Evolutionary conservation across 2,888 invertebrate species (phyloP).

Genomic region (Mechanitis mazaeus): DNA sequence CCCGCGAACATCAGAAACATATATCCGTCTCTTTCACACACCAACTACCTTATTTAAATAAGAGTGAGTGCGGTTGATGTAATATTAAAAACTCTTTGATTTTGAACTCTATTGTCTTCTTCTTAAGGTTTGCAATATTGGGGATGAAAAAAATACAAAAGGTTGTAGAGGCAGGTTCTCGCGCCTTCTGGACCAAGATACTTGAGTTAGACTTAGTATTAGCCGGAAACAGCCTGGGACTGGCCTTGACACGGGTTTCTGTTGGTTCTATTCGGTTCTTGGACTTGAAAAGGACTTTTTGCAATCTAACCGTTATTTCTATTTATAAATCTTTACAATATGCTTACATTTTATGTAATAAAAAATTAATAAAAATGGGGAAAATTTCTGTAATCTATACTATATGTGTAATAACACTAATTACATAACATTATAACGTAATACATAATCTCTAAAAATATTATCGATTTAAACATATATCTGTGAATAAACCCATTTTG

Average conservation of each 20-base stretch:
- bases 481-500: too few relatives aligned
- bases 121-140: slow-evolving; percentile 38
- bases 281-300: neutral
- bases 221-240: slow-evolving; percentile 45
- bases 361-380: too few relatives aligned
- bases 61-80: slow-evolving; percentile 57
- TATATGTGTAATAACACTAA: too few relatives aligned
- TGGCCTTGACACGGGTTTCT: slow-evolving; percentile 21
- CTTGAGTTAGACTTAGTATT: slow-evolving; percentile 57
- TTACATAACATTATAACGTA: too few relatives aligned
- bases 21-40: slow-evolving; percentile 52
- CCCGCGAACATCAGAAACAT: slow-evolving; percentile 47
- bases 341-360: neutral
- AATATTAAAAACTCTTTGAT: slow-evolving; percentile 32
- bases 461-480: too few relatives aligned
- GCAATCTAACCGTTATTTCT: neutral
- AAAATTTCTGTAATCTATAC: too few relatives aligned
- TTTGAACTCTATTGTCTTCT: slow-evolving; percentile 39
- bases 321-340: neutral
- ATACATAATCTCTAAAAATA: too few relatives aligned
- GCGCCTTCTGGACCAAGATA: slow-evolving; percentile 54
- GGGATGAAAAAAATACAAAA: slow-evolving; percentile 50
- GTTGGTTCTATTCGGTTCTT: slow-evolving; percentile 9
- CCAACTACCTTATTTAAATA: slow-evolving; percentile 75
- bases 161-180: slow-evolving; percentile 55